A percentile compares a stretch with the other conserved stretches of the same genome.
These are phyloP conservation scores for Phyllostomus discolor DNA, from an alignment of 2,113 vertebrate species.

Conservation along the genomic window DNA sequence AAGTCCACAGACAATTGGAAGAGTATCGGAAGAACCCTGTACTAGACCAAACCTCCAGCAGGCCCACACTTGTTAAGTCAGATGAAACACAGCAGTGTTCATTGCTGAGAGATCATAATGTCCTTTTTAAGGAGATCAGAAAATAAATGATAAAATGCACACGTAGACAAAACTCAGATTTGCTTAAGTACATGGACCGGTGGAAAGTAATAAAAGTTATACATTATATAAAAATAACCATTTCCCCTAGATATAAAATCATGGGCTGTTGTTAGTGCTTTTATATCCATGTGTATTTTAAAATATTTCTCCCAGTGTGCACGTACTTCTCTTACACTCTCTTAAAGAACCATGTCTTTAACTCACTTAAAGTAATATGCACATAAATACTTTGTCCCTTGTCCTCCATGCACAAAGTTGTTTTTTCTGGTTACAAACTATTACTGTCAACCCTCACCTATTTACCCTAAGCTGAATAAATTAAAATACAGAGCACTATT, in stretches of 20 bases:
- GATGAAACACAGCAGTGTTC: background rate
- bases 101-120: background rate
- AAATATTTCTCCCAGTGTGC: background rate
- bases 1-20: background rate
- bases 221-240: background rate
- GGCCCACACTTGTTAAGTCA: background rate
- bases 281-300: background rate
- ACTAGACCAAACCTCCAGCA: background rate
- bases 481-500: background rate
- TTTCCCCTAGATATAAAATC: background rate
- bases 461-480: background rate
- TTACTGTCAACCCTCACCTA: background rate
- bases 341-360: background rate
- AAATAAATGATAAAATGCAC: background rate
- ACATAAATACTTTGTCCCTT: background rate
- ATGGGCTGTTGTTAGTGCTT: background rate
- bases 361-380: background rate
- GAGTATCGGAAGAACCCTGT: background rate
- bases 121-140: background rate
- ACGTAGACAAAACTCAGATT: background rate
- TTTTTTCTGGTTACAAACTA: background rate
- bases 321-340: background rate
- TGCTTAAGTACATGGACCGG: background rate
- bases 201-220: background rate
- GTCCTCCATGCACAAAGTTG: background rate